Conservation (phyloP, 2,113 vertebrate genomes). For the Salminus brasiliensis region DNA sequence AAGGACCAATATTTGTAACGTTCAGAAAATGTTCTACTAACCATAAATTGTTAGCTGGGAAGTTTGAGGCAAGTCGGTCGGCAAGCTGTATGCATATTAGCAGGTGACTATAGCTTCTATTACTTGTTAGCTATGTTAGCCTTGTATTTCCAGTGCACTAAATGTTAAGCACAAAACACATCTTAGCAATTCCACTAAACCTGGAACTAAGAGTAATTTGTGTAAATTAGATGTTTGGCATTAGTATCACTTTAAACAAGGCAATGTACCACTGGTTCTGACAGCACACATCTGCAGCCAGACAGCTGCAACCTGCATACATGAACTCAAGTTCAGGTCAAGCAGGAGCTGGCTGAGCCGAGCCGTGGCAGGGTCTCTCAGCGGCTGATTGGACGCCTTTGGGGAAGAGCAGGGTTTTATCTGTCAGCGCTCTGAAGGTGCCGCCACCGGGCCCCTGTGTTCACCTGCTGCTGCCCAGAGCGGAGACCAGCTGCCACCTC, state of each 20-base stretch:
- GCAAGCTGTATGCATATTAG: no score
- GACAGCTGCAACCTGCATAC: neutral
- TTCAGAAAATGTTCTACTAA: no score
- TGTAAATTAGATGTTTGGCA: no score
- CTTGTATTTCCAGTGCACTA: no score
- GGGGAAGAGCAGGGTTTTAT: constrained; percentile 57
- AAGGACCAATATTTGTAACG: no score
- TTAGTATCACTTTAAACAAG: neutral
- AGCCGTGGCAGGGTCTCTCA: neutral
- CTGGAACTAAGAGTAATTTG: no score
- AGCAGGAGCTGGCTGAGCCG: neutral
- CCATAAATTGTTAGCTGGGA: no score
- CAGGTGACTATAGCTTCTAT: no score
- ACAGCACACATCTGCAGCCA: constrained; percentile 26
- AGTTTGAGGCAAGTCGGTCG: no score
- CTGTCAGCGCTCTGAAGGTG: constrained; percentile 58
- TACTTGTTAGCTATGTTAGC: no score
- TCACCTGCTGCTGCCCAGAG: constrained; percentile 71
- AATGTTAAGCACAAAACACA: no score
- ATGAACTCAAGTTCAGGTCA: constrained; percentile 15
- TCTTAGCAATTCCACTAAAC: no score
- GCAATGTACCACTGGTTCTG: neutral
- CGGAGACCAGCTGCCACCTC: constrained; percentile 71
- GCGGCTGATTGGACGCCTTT: constrained; percentile 41
- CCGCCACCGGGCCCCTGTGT: constrained; percentile 58